Evolutionary conservation across 2,797 vertebrate genomes (phyloP).

Genomic region (Pseudomugil tenellus): DNA sequence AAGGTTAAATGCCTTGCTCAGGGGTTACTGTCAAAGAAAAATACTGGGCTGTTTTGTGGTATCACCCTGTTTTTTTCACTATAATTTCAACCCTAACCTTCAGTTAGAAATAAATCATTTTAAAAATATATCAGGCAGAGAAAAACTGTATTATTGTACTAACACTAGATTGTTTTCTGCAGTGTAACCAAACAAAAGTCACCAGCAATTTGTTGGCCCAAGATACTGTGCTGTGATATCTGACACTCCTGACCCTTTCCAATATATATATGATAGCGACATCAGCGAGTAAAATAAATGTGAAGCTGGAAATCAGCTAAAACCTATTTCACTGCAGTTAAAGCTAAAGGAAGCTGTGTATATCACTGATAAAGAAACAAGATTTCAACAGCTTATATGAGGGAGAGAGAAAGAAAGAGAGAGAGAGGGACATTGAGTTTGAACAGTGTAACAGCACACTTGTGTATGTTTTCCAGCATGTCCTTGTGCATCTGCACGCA

Average conservation of each 20-base stretch:
- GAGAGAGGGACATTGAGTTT: neutral
- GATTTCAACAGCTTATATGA: conserved; percentile 49
- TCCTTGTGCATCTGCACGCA: conserved; percentile 44
- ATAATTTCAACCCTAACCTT: conserved; percentile 11
- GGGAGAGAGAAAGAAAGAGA: neutral
- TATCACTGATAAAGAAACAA: conserved; percentile 55
- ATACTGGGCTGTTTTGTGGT: neutral
- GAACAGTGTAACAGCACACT: conserved; percentile 6
- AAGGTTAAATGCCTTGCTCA: conserved; percentile 53
- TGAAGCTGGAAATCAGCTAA: conserved; percentile 58
- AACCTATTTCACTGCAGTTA: conserved; percentile 65
- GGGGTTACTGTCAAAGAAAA: conserved; percentile 16
- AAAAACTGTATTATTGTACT: conserved; percentile 31
- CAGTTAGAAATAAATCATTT: conserved; percentile 8
- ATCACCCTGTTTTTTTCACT: neutral
- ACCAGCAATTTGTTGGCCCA: conserved; percentile 54
- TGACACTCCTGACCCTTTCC: conserved; percentile 61
- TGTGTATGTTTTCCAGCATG: conserved; percentile 27
- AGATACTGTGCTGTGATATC: conserved; percentile 61
- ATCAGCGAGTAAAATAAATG: conserved; percentile 49
- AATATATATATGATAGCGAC: conserved; percentile 33
- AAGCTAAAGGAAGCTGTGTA: conserved; percentile 37
- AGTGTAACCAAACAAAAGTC: conserved; percentile 28
- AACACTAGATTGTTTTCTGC: conserved; percentile 43
- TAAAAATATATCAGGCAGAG: neutral